Evolutionary conservation across 2,113 vertebrate genomes (phyloP).

Genomic region (Embiotoca jacksoni): DNA sequence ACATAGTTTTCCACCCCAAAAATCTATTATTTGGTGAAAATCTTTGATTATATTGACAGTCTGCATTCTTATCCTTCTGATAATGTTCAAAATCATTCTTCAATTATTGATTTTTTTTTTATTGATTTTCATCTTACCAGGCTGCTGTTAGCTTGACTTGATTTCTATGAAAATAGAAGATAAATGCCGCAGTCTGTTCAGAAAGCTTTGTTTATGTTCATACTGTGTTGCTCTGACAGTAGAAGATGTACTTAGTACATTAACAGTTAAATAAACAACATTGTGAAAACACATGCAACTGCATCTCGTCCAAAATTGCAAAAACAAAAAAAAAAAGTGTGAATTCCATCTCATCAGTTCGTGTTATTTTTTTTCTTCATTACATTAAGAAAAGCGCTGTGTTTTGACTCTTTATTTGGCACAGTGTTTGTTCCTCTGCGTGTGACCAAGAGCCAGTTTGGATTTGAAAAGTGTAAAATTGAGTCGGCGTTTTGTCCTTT

Average conservation of each 20-base stretch:
- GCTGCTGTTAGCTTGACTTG: not conserved
- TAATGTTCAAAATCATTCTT: not conserved
- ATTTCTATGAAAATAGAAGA: not conserved
- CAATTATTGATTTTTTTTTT: not conserved
- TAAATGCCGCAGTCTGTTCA: not conserved
- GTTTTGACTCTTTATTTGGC: not conserved
- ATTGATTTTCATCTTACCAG: not conserved
- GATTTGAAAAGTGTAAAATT: not conserved
- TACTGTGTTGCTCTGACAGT: too few relatives aligned
- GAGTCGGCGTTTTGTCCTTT: not conserved
- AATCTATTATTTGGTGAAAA: too few relatives aligned
- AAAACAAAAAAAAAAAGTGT: not conserved
- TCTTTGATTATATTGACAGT: not conserved
- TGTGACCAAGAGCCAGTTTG: slow-evolving; percentile 22
- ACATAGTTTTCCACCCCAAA: too few relatives aligned
- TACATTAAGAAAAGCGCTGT: not conserved
- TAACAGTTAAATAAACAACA: too few relatives aligned
- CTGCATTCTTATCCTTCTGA: not conserved
- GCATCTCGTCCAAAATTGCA: not conserved
- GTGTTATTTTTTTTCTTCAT: slow-evolving; percentile 22
- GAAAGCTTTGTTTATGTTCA: not conserved
- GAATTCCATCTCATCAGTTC: slow-evolving; percentile 20
- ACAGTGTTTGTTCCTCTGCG: slow-evolving; percentile 9
- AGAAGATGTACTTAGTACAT: too few relatives aligned
- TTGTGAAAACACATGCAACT: slow-evolving; percentile 3